Evolutionary conservation across 2,888 invertebrate genomes (phyloP).

Genomic region (Drosophila lutescens): DNA sequence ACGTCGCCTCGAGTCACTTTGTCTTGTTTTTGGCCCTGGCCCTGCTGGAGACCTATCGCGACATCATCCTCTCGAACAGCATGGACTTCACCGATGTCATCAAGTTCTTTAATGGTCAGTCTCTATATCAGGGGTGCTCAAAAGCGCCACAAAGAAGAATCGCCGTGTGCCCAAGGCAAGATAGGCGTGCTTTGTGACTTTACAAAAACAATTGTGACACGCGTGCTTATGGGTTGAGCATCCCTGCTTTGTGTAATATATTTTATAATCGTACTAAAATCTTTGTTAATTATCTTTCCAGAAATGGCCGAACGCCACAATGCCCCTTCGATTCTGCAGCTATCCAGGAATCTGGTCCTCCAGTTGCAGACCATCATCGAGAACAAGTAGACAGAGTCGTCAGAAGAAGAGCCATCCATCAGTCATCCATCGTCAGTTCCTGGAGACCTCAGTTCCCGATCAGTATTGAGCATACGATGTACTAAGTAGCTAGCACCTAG

Average conservation of each 20-base stretch:
- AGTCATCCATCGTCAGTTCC: slow-evolving; percentile 16
- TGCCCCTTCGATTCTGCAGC: slow-evolving; percentile 91
- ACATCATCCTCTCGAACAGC: slow-evolving; percentile 96
- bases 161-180: no score
- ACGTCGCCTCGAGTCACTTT: slow-evolving; percentile 94
- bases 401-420: not conserved
- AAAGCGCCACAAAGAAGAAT: no score
- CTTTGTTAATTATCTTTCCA: slow-evolving; percentile 84
- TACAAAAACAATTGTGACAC: no score
- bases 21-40: slow-evolving; percentile 96
- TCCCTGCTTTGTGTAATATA: no score
- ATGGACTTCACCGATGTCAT: slow-evolving; percentile 99
- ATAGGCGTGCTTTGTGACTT: no score
- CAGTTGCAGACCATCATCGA: slow-evolving; percentile 96
- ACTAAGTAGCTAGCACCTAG: slow-evolving; percentile 31
- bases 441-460: slow-evolving; percentile 29
- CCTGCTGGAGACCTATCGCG: slow-evolving; percentile 95
- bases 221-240: no score
- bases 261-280: no score
- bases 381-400: slow-evolving; percentile 88
- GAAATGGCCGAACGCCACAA: slow-evolving; percentile 99
- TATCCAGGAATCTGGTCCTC: slow-evolving; percentile 94
- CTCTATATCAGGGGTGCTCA: no score
- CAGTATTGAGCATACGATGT: slow-evolving; percentile 44
- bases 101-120: slow-evolving; percentile 93